These are phyloP conservation scores for Oreochromis spilurus DNA, from an alignment of 2,113 vertebrate species.

Conservation along the genomic window DNA sequence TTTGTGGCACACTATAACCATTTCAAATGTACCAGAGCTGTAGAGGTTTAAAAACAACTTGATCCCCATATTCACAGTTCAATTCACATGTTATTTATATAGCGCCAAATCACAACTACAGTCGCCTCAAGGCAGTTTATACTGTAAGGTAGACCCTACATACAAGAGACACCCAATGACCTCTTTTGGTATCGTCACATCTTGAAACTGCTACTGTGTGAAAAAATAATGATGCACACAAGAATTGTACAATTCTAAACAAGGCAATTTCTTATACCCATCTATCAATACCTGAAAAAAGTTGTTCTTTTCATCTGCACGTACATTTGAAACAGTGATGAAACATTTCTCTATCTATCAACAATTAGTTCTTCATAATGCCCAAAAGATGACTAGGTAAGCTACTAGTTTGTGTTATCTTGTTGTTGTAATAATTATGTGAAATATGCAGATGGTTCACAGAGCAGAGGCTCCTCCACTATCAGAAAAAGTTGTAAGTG, in stretches of 20 bases:
- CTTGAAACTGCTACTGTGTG: not conserved
- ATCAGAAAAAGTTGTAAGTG: not conserved
- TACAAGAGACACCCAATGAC: not conserved
- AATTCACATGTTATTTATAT: not conserved
- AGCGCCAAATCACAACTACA: not conserved
- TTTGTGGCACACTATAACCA: not conserved
- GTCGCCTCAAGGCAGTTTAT: not conserved
- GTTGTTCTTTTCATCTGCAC: not conserved
- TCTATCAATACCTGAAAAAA: not conserved
- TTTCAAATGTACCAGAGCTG: not conserved
- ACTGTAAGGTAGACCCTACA: not conserved
- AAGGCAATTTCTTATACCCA: not conserved
- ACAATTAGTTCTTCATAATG: not conserved
- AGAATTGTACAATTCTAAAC: not conserved
- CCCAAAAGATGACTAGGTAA: not conserved
- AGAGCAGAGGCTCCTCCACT: not conserved
- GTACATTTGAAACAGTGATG: rapidly evolving
- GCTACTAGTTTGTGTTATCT: not conserved
- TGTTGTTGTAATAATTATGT: not conserved
- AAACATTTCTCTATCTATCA: not conserved
- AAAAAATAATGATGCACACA: not conserved
- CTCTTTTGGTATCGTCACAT: not conserved
- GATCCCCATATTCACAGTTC: not conserved
- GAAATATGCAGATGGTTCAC: not conserved
- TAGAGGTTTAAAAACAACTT: not conserved